Base-by-base conservation (phyloP, 1,140 invertebrate species). In the Philotrypesis tridentata region DNA sequence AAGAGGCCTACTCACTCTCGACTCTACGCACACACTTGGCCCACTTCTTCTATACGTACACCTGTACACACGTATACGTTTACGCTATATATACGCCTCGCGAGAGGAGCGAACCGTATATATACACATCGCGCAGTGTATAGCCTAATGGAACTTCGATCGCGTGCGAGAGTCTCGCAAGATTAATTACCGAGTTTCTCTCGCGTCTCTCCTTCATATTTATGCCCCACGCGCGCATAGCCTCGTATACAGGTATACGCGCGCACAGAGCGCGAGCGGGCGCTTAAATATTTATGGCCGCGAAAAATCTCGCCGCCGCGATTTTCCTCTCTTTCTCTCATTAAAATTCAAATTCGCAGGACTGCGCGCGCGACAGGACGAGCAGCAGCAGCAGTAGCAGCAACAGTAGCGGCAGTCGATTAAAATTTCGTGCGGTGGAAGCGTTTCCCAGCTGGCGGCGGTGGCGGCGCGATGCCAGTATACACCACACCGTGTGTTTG, bases 271-370 rank as follows among this genome's bases (percentile, higher is more conserved):
- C n/a, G n/a, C n/a, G n/a, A n/a, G n/a, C n/a, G n/a, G n/a, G 71
- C 68, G 17, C 63, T 78, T 71, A 48, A 78, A 78, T 78, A 82
- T 82, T 72, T 74, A 74, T 81, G 40, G 63, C n/a, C n/a, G 61
- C 21, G 37, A 14, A 77, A 67, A 68, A 29, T 68, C n/a, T 70
- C 61, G 61, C 76, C 21, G 68, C 37, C 21, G n/a, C 71, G 71
- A 55, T 17, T 37, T 37, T 37, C n/a, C n/a, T 55, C 9, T 37
- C 33, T 55, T 55, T 55, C n/a, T n/a, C n/a, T 55, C 48, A n/a
- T 55, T 55, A 55, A 55, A 55, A 55, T 55, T 55, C 48, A 55
- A 55, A 55, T 55, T 55, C 7, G 4, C 17, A 21, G 0, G 5
- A 2, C 3, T 37, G 9, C 9, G 9, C 33, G 33, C 33, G 33